Evolutionary conservation across 2,113 vertebrate genomes (phyloP).

Genomic region (Symphodus melops): DNA sequence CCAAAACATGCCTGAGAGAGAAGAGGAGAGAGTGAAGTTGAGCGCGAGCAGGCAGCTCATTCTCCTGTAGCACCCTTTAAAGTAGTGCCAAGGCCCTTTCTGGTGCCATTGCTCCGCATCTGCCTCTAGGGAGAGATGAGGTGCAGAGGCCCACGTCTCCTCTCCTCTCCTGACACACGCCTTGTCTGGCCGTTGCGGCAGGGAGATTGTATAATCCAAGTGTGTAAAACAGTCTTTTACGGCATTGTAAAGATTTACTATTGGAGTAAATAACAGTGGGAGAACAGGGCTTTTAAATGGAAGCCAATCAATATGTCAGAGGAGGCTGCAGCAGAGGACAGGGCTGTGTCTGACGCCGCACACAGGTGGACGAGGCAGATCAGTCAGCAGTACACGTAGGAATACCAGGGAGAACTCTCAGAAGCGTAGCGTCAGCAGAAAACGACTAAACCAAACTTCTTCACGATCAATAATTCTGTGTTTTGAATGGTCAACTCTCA

Average conservation of each 20-base stretch:
- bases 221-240: conserved; percentile 86
- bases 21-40: conserved; percentile 49
- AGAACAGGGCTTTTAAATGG: conserved; percentile 84
- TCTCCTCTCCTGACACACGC: conserved; percentile 67
- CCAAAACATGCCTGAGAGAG: conserved; percentile 44
- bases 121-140: conserved; percentile 63
- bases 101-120: conserved; percentile 57
- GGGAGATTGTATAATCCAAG: conserved; percentile 75
- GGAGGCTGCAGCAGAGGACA: conserved; percentile 74
- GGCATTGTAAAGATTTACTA: conserved; percentile 87
- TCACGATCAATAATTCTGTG: conserved; percentile 1
- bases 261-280: conserved; percentile 84
- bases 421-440: conserved; percentile 36
- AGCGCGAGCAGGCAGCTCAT: conserved; percentile 49
- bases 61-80: conserved; percentile 67
- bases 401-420: conserved; percentile 24
- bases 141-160: conserved; percentile 32
- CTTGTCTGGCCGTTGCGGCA: conserved; percentile 68
- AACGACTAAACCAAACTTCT: conserved; percentile 25
- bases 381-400: conserved; percentile 26
- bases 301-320: conserved; percentile 83
- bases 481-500: conserved; percentile 24
- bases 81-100: conserved; percentile 66
- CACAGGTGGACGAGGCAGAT: conserved; percentile 41
- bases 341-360: conserved; percentile 64